Evolutionary conservation across 2,888 invertebrate genomes (phyloP).

Genomic region (Phalera bucephala): DNA sequence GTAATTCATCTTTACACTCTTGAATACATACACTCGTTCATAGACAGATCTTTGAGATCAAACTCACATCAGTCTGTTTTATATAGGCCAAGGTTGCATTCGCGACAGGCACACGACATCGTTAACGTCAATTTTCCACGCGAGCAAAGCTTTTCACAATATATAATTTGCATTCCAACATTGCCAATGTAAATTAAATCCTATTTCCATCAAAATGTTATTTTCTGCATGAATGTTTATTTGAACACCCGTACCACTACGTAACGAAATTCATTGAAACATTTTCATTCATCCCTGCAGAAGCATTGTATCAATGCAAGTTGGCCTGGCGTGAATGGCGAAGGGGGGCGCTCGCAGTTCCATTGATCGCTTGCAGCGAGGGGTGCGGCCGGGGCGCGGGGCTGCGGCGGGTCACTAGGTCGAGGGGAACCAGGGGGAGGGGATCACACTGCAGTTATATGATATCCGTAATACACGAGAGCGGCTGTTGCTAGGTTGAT

Average conservation of each 20-base stretch:
- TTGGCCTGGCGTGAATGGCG: constrained; percentile 47
- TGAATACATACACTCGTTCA: too few species aligned
- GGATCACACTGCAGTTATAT: constrained; percentile 27
- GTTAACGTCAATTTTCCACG: too few species aligned
- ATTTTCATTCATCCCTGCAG: constrained; percentile 52
- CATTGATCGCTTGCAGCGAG: constrained; percentile 66
- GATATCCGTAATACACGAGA: constrained; percentile 25
- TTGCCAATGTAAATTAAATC: constrained; percentile 17
- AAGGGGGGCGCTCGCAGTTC: constrained; percentile 39
- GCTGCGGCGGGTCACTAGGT: constrained; percentile 62
- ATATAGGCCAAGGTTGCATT: too few species aligned
- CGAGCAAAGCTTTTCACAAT: too few species aligned
- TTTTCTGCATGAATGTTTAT: neutral
- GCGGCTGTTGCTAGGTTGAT: constrained; percentile 30
- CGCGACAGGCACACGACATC: too few species aligned
- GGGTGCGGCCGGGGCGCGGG: constrained; percentile 31
- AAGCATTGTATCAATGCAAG: constrained; percentile 51
- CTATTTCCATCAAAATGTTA: neutral
- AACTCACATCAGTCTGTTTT: too few species aligned
- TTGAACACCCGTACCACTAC: constrained; percentile 18
- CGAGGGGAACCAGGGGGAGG: constrained; percentile 42
- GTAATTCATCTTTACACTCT: too few species aligned
- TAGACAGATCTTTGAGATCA: too few species aligned
- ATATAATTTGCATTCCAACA: too few species aligned
- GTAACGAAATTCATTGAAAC: constrained; percentile 29